Evolutionary conservation across 2,797 vertebrate genomes (phyloP).

Genomic region (Gallinago nigripennis): DNA sequence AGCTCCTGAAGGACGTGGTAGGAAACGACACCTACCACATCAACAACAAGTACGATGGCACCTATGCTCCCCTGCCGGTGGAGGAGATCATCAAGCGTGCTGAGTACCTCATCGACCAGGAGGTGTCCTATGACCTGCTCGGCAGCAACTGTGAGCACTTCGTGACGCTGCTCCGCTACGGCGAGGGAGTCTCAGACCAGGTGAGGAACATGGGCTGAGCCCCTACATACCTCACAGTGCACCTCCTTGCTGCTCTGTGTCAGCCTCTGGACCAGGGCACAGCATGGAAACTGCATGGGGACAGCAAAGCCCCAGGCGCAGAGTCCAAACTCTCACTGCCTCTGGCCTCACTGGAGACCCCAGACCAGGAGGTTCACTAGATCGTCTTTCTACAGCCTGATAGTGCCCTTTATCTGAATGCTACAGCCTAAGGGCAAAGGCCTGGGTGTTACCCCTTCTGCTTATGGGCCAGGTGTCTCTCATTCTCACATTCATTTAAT

Average conservation of each 20-base stretch:
- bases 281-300: background rate
- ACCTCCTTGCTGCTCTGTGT: background rate
- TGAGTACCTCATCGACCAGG: constrained; percentile 82
- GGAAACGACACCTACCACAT: constrained; percentile 84
- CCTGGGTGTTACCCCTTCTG: background rate
- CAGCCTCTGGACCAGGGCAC: background rate
- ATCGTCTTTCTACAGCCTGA: background rate
- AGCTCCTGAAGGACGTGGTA: constrained; percentile 91
- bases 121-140: constrained; percentile 89
- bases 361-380: rapidly evolving
- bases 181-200: constrained; percentile 89
- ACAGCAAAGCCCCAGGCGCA: background rate
- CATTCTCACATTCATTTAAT: background rate
- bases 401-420: background rate
- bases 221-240: background rate
- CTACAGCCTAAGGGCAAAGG: rapidly evolving
- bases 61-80: constrained; percentile 81
- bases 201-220: constrained; percentile 44
- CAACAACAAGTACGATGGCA: constrained; percentile 92
- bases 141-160: constrained; percentile 95
- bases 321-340: background rate
- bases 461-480: rapidly evolving
- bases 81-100: constrained; percentile 85
- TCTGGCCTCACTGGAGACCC: background rate
- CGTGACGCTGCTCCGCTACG: constrained; percentile 91